These are phyloP conservation scores for Ovis canadensis DNA, from an alignment of 2,113 vertebrate species.

Conservation along the genomic window DNA sequence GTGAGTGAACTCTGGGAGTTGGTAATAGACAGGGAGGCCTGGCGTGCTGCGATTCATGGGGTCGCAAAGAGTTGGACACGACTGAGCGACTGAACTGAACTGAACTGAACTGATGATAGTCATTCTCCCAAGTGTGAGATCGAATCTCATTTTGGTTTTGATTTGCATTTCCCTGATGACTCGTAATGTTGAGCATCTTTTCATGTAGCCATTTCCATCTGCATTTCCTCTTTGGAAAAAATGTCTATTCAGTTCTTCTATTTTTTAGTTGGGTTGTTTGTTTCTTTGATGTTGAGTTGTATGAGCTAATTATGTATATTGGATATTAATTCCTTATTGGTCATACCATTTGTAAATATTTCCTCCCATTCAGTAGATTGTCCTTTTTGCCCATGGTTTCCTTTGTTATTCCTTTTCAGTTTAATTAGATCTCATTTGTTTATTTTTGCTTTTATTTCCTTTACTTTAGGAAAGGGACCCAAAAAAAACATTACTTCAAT, in stretches of 20 bases:
- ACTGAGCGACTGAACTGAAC: too few species aligned
- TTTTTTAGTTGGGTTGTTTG: not conserved
- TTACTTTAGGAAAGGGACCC: not conserved
- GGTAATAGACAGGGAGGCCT: too few species aligned
- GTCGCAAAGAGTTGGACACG: fast-evolving
- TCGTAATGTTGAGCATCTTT: not conserved
- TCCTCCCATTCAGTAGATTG: not conserved
- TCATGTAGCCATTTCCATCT: not conserved
- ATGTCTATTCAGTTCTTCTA: not conserved
- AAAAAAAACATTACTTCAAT: not conserved
- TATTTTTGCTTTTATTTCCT: not conserved
- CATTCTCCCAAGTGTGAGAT: not conserved
- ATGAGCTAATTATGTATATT: not conserved
- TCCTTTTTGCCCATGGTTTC: not conserved
- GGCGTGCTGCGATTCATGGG: too few species aligned
- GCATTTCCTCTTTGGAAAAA: not conserved
- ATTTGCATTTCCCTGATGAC: not conserved
- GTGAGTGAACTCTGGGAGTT: too few species aligned
- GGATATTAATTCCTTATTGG: not conserved
- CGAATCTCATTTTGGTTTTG: not conserved
- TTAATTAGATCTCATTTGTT: not conserved
- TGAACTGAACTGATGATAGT: not conserved
- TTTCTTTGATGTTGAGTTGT: not conserved
- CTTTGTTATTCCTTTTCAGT: not conserved
- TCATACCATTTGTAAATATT: not conserved